A percentile compares a stretch with the other conserved stretches of the same genome.
These are phyloP conservation scores for Anguilla megastoma DNA, from an alignment of 2,797 vertebrate species.

Conservation along the genomic window DNA sequence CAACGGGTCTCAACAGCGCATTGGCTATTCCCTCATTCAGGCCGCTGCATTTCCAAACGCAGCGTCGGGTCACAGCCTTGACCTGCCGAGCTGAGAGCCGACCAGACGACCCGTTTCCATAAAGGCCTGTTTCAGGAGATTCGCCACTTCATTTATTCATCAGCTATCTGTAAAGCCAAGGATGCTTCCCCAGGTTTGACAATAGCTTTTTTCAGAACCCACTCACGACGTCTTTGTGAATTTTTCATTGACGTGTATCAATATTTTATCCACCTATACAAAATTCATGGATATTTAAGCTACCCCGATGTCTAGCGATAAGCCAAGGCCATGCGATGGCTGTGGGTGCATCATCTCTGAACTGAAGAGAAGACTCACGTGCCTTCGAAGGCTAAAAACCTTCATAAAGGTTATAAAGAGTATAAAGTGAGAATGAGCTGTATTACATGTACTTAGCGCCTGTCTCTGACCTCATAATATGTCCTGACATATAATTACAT, in stretches of 20 bases:
- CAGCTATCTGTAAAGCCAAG: background rate
- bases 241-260: background rate
- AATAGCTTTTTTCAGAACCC: constrained; percentile 7
- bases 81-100: background rate
- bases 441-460: background rate
- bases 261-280: background rate
- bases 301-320: constrained; percentile 3
- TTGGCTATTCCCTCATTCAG: no score
- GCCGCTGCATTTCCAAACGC: background rate
- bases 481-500: background rate
- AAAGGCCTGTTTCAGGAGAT: background rate
- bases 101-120: background rate
- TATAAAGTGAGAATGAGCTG: background rate
- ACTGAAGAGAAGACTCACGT: background rate
- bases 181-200: background rate
- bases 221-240: background rate
- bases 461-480: background rate
- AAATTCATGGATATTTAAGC: constrained; percentile 19
- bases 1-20: no score
- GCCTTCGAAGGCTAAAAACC: background rate
- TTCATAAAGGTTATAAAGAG: no score
- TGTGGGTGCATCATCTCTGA: background rate
- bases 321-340: background rate
- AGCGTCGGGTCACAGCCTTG: background rate
- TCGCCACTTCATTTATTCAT: background rate